Evolutionary conservation across 53 echinoderm and acorn worm species (phyloP).

Genomic region (Temnopleurus reevesii): DNA sequence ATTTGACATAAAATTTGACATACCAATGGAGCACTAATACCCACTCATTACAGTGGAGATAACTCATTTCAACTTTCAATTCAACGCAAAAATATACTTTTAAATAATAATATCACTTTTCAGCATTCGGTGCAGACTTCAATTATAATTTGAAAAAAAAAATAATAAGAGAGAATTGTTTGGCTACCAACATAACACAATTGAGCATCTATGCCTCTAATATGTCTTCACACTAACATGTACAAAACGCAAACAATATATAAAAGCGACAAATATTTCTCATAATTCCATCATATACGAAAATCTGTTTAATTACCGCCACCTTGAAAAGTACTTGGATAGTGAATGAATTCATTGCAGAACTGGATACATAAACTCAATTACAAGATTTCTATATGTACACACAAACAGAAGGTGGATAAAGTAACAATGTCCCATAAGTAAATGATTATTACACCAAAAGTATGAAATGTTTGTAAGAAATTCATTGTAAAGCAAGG

Average conservation of each 20-base stretch:
- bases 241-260: slow-evolving; percentile 54
- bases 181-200: slow-evolving; percentile 35
- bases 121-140: background rate
- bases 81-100: background rate
- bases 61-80: background rate
- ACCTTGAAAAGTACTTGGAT: slow-evolving; percentile 55
- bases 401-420: slow-evolving; percentile 7
- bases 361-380: background rate
- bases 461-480: background rate
- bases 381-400: slow-evolving; percentile 1
- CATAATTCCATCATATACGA: slow-evolving; percentile 11
- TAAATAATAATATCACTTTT: background rate
- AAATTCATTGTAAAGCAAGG: background rate
- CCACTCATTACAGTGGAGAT: background rate
- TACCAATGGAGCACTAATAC: background rate
- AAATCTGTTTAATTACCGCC: slow-evolving; percentile 39
- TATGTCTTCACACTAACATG: slow-evolving; percentile 27
- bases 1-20: background rate
- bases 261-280: slow-evolving; percentile 23
- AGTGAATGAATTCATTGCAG: background rate
- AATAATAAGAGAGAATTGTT: background rate
- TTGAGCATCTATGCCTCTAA: slow-evolving; percentile 8
- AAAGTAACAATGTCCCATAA: background rate
- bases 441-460: background rate
- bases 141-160: background rate